These are phyloP conservation scores for Rhombomys opimus DNA, from an alignment of 2,113 vertebrate genomes.

Conservation along the genomic window DNA sequence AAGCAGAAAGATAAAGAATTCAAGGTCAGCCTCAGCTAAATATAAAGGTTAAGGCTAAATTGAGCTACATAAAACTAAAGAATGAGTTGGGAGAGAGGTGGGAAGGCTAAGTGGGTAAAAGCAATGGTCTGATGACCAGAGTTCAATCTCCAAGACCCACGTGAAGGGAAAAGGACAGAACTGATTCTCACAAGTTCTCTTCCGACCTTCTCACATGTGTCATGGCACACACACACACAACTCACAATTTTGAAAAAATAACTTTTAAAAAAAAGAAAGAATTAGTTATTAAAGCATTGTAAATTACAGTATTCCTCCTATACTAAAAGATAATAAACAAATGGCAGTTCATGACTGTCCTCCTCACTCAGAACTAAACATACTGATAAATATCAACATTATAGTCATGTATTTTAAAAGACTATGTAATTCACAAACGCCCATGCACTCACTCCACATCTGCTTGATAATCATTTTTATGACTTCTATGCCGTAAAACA, in stretches of 20 bases:
- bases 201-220: neutral
- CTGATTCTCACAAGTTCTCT: neutral
- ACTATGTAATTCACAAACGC: neutral
- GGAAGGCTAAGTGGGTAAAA: neutral
- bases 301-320: neutral
- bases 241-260: neutral
- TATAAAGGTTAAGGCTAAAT: neutral
- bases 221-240: too few species aligned
- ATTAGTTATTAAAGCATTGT: constrained; percentile 32
- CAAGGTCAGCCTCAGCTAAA: neutral
- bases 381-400: neutral
- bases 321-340: constrained; percentile 27
- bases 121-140: neutral
- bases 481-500: neutral
- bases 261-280: neutral
- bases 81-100: neutral
- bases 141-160: neutral
- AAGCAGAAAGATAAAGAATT: neutral
- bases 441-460: neutral
- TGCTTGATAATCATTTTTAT: constrained; percentile 29
- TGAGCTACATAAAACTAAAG: neutral
- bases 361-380: neutral
- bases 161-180: neutral
- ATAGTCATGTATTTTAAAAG: neutral
- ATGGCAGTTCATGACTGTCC: neutral